Evolutionary conservation across 2,797 vertebrate genomes (phyloP).

Genomic region (Pygocentrus nattereri): DNA sequence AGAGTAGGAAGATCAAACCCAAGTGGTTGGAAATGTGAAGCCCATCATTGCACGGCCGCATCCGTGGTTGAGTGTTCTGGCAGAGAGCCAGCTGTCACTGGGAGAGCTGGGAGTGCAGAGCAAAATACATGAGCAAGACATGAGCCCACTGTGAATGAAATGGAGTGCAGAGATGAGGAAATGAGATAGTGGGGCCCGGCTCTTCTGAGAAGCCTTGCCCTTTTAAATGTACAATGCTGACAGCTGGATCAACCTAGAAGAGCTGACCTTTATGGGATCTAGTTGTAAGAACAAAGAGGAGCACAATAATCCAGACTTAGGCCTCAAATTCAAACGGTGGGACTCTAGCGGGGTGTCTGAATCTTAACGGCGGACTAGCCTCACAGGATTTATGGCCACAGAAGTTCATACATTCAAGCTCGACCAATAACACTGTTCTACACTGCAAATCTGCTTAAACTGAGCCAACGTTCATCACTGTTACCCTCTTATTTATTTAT

Average conservation of each 20-base stretch:
- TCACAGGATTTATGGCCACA: not conserved
- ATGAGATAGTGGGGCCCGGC: conserved; percentile 42
- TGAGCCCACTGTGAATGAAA: conserved; percentile 43
- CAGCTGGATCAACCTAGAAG: conserved; percentile 52
- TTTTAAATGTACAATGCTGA: conserved; percentile 59
- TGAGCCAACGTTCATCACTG: not conserved
- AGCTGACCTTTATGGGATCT: conserved; percentile 54
- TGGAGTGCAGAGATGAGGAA: conserved; percentile 48
- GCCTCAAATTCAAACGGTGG: conserved; percentile 11
- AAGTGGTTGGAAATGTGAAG: not conserved
- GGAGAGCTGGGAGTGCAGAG: conserved; percentile 30
- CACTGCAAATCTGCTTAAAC: not conserved
- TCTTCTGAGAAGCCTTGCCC: conserved; percentile 57
- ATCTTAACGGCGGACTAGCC: not conserved
- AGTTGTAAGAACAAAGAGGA: conserved; percentile 51
- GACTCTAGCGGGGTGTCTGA: not conserved
- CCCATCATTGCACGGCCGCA: not conserved
- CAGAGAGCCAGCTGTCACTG: conserved; percentile 30
- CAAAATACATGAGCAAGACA: conserved; percentile 48
- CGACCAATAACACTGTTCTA: not conserved
- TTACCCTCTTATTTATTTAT: not conserved
- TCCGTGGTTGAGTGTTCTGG: conserved; percentile 29
- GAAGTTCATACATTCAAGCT: not conserved
- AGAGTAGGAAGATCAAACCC: conserved; percentile 1
- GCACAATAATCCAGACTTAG: conserved; percentile 30